A percentile compares a stretch with the other conserved stretches of the same genome.
These are phyloP conservation scores for Siniperca knerii DNA, from an alignment of 2,113 vertebrate species.

Conservation along the genomic window DNA sequence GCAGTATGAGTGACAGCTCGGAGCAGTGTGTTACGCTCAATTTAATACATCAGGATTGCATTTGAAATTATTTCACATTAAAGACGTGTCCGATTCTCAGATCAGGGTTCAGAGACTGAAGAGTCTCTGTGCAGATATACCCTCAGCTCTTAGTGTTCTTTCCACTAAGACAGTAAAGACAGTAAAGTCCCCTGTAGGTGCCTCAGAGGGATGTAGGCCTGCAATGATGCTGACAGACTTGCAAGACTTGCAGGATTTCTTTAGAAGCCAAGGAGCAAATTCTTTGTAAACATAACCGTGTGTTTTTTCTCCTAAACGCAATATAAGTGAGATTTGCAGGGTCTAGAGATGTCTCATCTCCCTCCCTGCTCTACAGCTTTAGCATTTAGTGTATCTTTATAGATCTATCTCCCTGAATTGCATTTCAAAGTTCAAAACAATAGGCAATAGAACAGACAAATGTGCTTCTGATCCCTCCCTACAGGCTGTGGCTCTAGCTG, in stretches of 20 bases:
- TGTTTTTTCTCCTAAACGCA: constrained; percentile 66
- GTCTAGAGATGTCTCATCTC: constrained; percentile 60
- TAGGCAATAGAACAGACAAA: constrained; percentile 65
- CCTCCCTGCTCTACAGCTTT: constrained; percentile 56
- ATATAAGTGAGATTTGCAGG: constrained; percentile 83
- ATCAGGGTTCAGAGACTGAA: constrained; percentile 5
- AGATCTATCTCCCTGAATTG: constrained; percentile 70
- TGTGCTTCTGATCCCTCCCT: constrained; percentile 74
- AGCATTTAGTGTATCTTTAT: constrained; percentile 72
- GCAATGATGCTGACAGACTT: constrained; percentile 58
- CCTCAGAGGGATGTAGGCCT: constrained; percentile 48
- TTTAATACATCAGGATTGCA: constrained; percentile 14
- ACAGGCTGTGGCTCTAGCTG: constrained; percentile 62
- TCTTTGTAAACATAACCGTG: constrained; percentile 53
- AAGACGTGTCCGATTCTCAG: constrained; percentile 9
- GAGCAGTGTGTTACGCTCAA: background rate
- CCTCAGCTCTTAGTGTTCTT: constrained; percentile 13
- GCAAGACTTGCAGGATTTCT: constrained; percentile 69
- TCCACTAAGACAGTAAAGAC: constrained; percentile 36
- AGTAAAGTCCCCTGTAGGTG: constrained; percentile 39
- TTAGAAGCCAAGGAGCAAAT: constrained; percentile 57
- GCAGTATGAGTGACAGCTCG: background rate
- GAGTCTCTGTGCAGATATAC: constrained; percentile 11
- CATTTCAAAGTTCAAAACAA: constrained; percentile 71
- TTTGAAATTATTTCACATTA: constrained; percentile 19